Evolutionary conservation across 2,113 vertebrate genomes (phyloP).

Genomic region (Trichomycterus rosablanca): DNA sequence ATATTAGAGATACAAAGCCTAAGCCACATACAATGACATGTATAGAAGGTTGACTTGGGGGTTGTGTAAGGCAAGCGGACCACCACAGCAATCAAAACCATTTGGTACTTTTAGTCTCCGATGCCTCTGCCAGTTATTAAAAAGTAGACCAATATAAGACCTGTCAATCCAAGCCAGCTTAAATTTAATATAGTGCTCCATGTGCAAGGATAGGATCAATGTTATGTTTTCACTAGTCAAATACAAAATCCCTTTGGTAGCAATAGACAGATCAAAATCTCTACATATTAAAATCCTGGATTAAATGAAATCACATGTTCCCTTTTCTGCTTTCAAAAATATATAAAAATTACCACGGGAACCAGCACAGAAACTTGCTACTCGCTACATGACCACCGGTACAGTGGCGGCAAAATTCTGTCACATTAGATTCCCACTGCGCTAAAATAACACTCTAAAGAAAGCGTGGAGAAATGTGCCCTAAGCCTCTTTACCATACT

Average conservation of each 20-base stretch:
- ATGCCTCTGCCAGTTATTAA: constrained; percentile 56
- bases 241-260: too few species aligned
- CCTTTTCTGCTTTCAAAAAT: constrained; percentile 34
- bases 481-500: neutral
- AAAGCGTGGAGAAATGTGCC: constrained; percentile 1
- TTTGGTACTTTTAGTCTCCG: too few species aligned
- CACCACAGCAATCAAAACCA: constrained; percentile 41
- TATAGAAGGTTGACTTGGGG: constrained; percentile 14
- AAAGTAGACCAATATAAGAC: constrained; percentile 65
- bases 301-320: constrained; percentile 44
- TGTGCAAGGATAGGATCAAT: constrained; percentile 12
- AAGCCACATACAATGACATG: constrained; percentile 14
- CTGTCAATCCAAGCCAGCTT: constrained; percentile 54
- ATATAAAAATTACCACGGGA: constrained; percentile 48
- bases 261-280: too few species aligned
- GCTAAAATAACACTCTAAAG: neutral
- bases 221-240: neutral
- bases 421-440: neutral
- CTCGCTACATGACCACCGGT: constrained; percentile 6
- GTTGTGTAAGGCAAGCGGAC: neutral
- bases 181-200: too few species aligned
- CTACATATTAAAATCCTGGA: constrained; percentile 34
- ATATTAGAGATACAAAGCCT: neutral
- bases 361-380: constrained; percentile 29
- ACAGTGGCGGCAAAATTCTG: neutral